Conservation (phyloP, 2,888 invertebrate species). For the Andrena bucephala region DNA sequence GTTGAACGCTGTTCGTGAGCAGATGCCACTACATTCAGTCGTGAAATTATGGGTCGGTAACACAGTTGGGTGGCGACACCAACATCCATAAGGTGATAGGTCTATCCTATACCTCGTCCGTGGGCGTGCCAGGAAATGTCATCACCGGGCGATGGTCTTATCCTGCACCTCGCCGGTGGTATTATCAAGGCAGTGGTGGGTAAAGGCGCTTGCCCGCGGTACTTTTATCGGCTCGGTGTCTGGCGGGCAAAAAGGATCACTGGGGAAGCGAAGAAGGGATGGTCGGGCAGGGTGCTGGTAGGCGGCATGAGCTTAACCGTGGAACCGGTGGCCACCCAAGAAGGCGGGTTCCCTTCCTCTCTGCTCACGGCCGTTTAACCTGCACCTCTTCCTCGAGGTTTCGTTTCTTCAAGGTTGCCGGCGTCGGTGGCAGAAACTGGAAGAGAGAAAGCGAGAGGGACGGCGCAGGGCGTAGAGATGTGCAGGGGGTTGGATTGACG, state of each 20-base stretch:
- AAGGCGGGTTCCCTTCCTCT: slow-evolving; percentile 81
- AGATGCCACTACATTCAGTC: no score
- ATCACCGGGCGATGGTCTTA: neutral
- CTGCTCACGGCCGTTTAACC: slow-evolving; percentile 76
- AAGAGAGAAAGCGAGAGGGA: neutral
- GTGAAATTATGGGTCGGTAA: no score
- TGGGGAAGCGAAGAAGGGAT: slow-evolving; percentile 48
- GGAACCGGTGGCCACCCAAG: slow-evolving; percentile 83
- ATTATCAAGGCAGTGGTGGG: slow-evolving; percentile 19
- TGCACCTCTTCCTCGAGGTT: slow-evolving; percentile 60
- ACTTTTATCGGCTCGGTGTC: slow-evolving; percentile 36
- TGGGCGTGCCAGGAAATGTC: no score
- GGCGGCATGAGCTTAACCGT: slow-evolving; percentile 58
- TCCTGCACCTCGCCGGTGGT: no score
- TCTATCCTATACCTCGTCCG: no score
- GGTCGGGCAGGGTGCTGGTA: slow-evolving; percentile 47
- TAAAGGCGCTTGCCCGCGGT: neutral
- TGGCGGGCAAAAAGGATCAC: slow-evolving; percentile 36
- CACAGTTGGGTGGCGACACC: no score
- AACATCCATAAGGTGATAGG: no score
- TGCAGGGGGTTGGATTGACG: slow-evolving; percentile 13
- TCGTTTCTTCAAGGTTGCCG: slow-evolving; percentile 68
- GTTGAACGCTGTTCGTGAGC: no score
- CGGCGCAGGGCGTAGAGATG: neutral
- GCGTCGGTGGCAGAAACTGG: slow-evolving; percentile 17